Evolutionary conservation across 2,113 vertebrate genomes (phyloP), one percentile per base, ranked within the genome.

Genomic region (Aix galericulata): DNA sequence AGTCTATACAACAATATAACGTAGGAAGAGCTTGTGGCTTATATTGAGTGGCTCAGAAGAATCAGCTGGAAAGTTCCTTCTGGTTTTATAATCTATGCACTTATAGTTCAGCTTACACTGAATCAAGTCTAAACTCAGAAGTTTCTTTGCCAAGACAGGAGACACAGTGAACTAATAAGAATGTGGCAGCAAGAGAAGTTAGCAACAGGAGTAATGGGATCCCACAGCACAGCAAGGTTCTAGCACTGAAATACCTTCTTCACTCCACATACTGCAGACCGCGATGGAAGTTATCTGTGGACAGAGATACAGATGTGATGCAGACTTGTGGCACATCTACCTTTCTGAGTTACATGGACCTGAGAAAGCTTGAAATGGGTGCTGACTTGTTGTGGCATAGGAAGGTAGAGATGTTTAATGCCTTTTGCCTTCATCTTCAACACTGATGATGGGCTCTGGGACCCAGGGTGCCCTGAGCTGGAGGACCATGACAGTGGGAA

Each of bases 241-340:
- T 58, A 52, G 21, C 18, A 13, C 36, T 1, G 3, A 59, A 12
- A 15, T 17, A n/a, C 2, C 4, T 29, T 59, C 31, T 92, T 87
- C 38, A 20, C 3, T 2, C 31, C 18, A 21, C 2, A 9, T 25
- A 3, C 13, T 74, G 23, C 36, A 91, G 59, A 25, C 7, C 13
- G 11, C 25, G 9, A 36, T 3, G 50, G 10, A 31, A 29, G 3
- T 34, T 18, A 36, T 8, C 14, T 40, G 17, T 40, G 58, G 52
- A 12, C 23, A 75, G 62, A 72, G 17, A 21, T 22, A 8, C 13
- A 27, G 6, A 11, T 59, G 17, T 5, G 5, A 44, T 67, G 29
- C 4, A 67, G 34, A 48, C 8, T 11, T 26, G 17, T 17, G 32
- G 9, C 8, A 34, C 5, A 4, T 26, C 1, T 1, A 3, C 3